Percentiles rank a stretch among this genome's conserved stretches.
phyloP scores from a whole-genome alignment of 1,140 invertebrate species.

The Phocides pigmalion region DNA sequence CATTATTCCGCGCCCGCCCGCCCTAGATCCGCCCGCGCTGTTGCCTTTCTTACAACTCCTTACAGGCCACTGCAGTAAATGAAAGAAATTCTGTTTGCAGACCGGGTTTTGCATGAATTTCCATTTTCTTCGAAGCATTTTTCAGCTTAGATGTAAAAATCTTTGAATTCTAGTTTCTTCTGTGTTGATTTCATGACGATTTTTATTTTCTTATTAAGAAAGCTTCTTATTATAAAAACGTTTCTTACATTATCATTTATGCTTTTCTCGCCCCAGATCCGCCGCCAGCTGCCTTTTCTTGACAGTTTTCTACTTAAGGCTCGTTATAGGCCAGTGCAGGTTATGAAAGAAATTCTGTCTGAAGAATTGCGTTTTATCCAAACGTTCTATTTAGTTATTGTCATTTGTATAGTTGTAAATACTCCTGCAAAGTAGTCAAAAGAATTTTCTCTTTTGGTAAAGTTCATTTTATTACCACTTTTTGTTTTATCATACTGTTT shows the following conservation, averaged over 20 bases:
- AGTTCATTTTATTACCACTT: neutral
- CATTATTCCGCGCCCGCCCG: constrained; percentile 53
- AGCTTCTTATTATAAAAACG: neutral
- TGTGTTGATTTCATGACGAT: neutral
- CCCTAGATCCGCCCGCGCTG: constrained; percentile 22
- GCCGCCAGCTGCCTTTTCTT: neutral
- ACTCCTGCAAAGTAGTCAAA: constrained; percentile 6
- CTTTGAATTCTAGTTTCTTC: neutral
- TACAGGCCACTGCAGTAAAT: constrained; percentile 22
- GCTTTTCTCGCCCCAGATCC: constrained; percentile 20
- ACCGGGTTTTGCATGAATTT: constrained; percentile 3
- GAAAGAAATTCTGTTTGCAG: constrained; percentile 24
- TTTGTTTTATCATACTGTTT: too few species aligned
- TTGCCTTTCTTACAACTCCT: constrained; percentile 33
- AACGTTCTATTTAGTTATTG: constrained; percentile 20
- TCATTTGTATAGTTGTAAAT: neutral
- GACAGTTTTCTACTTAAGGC: neutral
- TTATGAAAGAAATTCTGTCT: constrained; percentile 17
- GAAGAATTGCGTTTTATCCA: constrained; percentile 19
- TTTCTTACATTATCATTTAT: constrained; percentile 6
- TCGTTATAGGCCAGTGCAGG: constrained; percentile 11
- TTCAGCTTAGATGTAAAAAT: neutral
- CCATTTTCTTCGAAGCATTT: constrained; percentile 5
- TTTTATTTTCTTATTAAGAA: neutral
- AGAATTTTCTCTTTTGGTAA: neutral